These are phyloP conservation scores for Pseudomyrmex sp. DNA, from an alignment of 1,140 invertebrate genomes.

Conservation along the genomic window DNA sequence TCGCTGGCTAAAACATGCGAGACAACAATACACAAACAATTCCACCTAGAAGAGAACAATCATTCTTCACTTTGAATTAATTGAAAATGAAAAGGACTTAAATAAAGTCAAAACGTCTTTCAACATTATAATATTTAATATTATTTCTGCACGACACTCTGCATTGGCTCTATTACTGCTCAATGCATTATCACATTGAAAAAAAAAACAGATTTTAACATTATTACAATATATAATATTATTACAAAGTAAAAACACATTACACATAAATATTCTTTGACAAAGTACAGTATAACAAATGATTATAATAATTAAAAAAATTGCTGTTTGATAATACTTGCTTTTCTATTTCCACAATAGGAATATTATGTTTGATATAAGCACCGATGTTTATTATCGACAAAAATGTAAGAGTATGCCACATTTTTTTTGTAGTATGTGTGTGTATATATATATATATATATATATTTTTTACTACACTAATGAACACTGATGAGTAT, in stretches of 20 bases:
- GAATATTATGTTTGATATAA: neutral
- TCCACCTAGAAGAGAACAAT: too few relatives aligned
- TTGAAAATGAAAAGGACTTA: too few relatives aligned
- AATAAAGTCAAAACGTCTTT: too few relatives aligned
- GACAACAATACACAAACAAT: too few relatives aligned
- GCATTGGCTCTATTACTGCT: too few relatives aligned
- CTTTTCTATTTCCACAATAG: neutral
- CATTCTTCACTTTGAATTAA: too few relatives aligned
- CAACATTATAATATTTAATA: too few relatives aligned
- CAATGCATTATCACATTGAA: too few relatives aligned
- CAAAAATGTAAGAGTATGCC: neutral
- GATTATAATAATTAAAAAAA: neutral
- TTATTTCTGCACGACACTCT: too few relatives aligned
- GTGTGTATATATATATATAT: too few relatives aligned
- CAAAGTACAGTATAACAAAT: neutral
- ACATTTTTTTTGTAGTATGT: too few relatives aligned
- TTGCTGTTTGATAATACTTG: neutral
- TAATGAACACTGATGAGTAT: neutral
- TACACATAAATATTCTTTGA: neutral
- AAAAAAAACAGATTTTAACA: neutral
- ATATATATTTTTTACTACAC: neutral
- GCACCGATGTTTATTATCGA: slow-evolving; percentile 15
- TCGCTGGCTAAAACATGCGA: too few relatives aligned
- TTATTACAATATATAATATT: neutral
- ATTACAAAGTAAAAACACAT: neutral